Evolutionary conservation across 2,888 invertebrate genomes (phyloP), one percentile per base, ranked within the genome.

Genomic region (Torymus texanus): DNA sequence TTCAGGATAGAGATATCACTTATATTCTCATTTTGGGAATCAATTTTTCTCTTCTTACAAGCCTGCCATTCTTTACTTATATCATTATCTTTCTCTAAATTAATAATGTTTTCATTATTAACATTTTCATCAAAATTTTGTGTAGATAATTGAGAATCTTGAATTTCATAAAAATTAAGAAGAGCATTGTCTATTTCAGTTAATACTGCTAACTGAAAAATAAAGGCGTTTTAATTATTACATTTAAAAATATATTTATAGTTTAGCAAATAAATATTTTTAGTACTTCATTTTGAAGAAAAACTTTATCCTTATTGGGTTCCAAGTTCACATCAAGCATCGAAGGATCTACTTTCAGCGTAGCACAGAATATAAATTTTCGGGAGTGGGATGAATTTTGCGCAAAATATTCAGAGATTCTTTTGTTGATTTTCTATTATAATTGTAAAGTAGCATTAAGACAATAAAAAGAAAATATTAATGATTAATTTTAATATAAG

Each of bases 261-360:
- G 51, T 65, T 58, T 59, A 68, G 18, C 16, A 8, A 41, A 41
- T 5, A 41, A 41, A 41, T 41, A 41, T 41, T 41, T 41, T 41
- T 68, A 73, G 75, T 88, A 92, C 93, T 89, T 92, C 88, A 82
- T 92, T 88, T 63, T 91, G 91, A 1, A 93, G 86, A 61, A 92
- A 85, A 58, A 93, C 91, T 84, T 88, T 90, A 56, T 92, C 91
- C 88, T 94, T 94, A 87, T 93, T 93, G 2, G 93, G 92, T 80
- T 94, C 93, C 63, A 93, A 84, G 88, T 94, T 94, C 55, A 93
- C 91, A 88, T 94, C 93, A 41, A 93, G 82, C 21, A 90, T 88
- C 41, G 86, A 84, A 11, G 92, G 85, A 16, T 92, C 90, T 2
- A 92, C 83, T 18, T 84, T 87, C 50, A 93, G 85, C 53, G 88